Percentiles rank a stretch among this genome's conserved stretches.
Conservation (phyloP, 2,113 vertebrate genomes). For the Prinia subflava region DNA sequence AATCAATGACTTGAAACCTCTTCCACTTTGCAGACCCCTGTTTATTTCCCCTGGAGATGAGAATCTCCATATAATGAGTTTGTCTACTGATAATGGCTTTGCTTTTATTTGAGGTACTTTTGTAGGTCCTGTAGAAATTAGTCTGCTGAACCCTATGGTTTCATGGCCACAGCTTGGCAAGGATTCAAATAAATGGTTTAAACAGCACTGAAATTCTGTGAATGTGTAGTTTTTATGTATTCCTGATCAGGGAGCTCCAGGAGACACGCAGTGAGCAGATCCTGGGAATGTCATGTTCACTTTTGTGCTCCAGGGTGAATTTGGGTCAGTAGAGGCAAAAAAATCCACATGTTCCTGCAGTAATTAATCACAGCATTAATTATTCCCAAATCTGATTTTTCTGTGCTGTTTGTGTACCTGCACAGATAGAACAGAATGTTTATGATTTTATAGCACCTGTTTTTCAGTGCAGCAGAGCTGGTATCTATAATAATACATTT, state of each 20-base stretch:
- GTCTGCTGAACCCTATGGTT: not conserved
- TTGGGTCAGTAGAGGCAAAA: not conserved
- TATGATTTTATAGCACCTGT: not conserved
- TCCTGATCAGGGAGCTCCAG: not conserved
- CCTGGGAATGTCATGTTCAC: not conserved
- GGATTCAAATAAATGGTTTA: not conserved
- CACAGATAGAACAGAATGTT: not conserved
- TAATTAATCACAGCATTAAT: not conserved
- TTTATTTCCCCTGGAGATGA: conserved; percentile 16
- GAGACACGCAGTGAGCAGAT: not conserved
- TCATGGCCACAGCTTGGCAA: not conserved
- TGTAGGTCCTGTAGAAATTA: not conserved
- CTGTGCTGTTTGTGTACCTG: not conserved
- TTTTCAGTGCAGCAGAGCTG: not conserved
- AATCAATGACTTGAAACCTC: conserved; percentile 6
- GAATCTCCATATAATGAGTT: not conserved
- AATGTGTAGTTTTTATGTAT: not conserved
- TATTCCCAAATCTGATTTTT: not conserved
- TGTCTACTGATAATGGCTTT: conserved; percentile 17
- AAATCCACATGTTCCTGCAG: not conserved
- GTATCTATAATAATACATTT: not conserved
- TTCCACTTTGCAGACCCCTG: conserved; percentile 11
- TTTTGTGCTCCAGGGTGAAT: not conserved
- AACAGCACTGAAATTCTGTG: not conserved
- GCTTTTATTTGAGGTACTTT: conserved; percentile 23